Conservation (phyloP, 2,113 vertebrate genomes). For the Cyprinodon brontotheroides region DNA sequence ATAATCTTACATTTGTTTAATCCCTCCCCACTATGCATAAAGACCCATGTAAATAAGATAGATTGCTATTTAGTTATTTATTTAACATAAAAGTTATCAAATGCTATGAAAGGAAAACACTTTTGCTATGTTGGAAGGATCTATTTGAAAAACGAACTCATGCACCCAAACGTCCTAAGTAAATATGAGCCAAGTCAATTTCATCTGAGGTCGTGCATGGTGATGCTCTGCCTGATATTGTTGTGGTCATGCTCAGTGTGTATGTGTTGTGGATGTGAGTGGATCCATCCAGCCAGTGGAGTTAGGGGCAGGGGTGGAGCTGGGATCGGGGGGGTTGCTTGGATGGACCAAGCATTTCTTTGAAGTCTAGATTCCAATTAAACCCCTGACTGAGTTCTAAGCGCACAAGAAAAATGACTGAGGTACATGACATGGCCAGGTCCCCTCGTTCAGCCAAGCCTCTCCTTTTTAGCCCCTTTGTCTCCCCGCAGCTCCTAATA, state of each 20-base stretch:
- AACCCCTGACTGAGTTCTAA: slow-evolving; percentile 99
- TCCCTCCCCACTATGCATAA: not conserved
- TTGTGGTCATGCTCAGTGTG: slow-evolving; percentile 73
- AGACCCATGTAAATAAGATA: not conserved
- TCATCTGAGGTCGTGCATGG: slow-evolving; percentile 64
- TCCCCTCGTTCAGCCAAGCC: slow-evolving; percentile 87
- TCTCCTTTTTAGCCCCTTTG: slow-evolving; percentile 89
- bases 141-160: slow-evolving; percentile 42
- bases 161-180: slow-evolving; percentile 58
- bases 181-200: slow-evolving; percentile 73
- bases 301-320: slow-evolving; percentile 80
- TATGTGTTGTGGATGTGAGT: slow-evolving; percentile 61
- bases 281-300: slow-evolving; percentile 74
- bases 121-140: slow-evolving; percentile 13
- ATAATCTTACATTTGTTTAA: not conserved
- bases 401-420: slow-evolving; percentile 93
- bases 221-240: slow-evolving; percentile 75
- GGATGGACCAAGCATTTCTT: slow-evolving; percentile 91
- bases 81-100: slow-evolving; percentile 1
- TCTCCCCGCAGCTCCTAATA: slow-evolving; percentile 87
- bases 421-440: slow-evolving; percentile 92
- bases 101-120: slow-evolving; percentile 15
- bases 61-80: not conserved
- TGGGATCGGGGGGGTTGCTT: slow-evolving; percentile 55
- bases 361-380: slow-evolving; percentile 99